Percentiles rank a stretch among this genome's conserved stretches.
Evolutionary conservation across 1,140 invertebrate genomes (phyloP).

Genomic region (Solen grandis): DNA sequence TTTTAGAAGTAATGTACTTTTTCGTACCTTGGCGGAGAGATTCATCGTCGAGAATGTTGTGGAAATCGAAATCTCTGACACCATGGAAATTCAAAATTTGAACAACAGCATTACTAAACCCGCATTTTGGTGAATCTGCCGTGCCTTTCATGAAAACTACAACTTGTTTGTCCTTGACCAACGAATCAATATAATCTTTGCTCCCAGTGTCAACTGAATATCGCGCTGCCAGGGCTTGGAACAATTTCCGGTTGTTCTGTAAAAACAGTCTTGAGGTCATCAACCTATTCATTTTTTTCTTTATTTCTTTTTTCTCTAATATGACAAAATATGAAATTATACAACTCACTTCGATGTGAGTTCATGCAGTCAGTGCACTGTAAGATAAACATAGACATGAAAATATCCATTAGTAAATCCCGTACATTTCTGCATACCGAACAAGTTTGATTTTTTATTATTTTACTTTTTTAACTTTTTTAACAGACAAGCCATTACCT

Average conservation of each 20-base stretch:
- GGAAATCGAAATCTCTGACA: slow-evolving; percentile 89
- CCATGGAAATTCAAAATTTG: slow-evolving; percentile 97
- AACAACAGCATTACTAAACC: slow-evolving; percentile 98
- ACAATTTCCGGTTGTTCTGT: slow-evolving; percentile 42
- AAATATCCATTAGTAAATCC: no score
- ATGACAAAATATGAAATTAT: no score
- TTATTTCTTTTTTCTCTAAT: no score
- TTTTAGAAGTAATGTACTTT: no score
- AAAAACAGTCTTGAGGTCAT: slow-evolving; percentile 21
- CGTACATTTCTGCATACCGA: no score
- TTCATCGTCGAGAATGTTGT: slow-evolving; percentile 95
- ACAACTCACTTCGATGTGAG: no score
- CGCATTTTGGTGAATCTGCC: slow-evolving; percentile 95
- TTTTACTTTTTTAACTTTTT: no score
- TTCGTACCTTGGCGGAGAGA: slow-evolving; percentile 93
- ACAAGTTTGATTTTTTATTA: no score
- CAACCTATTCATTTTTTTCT: slow-evolving; percentile 51
- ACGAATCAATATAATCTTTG: slow-evolving; percentile 81
- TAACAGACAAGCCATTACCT: no score
- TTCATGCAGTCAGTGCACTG: no score
- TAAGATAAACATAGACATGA: no score
- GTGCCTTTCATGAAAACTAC: slow-evolving; percentile 94
- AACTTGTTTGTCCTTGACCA: slow-evolving; percentile 91
- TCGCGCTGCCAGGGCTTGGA: slow-evolving; percentile 55
- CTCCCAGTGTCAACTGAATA: slow-evolving; percentile 66